Conservation (phyloP, 2,113 vertebrate genomes). For the Chitala chitala region DNA sequence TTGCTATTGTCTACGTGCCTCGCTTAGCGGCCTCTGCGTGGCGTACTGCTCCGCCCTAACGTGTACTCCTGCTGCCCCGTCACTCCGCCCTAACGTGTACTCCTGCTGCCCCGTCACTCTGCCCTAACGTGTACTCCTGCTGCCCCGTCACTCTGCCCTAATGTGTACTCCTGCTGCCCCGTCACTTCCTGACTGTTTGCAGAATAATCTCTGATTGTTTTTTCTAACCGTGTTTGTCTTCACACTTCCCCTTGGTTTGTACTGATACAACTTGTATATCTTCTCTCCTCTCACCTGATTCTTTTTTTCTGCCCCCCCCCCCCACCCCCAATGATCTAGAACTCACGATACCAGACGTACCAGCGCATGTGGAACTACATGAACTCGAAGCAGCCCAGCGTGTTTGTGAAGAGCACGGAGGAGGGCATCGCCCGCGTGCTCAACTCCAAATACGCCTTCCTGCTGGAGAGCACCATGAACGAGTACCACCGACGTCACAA, state of each 20-base stretch:
- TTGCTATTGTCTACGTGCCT: conserved; percentile 2
- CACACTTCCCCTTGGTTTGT: background rate
- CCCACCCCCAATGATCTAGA: conserved; percentile 50
- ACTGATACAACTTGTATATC: background rate
- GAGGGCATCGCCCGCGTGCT: conserved; percentile 83
- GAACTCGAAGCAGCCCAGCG: conserved; percentile 84
- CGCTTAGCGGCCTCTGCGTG: background rate
- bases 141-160: background rate
- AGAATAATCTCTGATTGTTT: background rate
- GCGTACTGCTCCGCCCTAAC: too few species aligned
- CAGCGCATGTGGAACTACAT: conserved; percentile 95
- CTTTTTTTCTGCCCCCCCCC: background rate
- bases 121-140: too few species aligned
- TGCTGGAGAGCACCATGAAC: conserved; percentile 88
- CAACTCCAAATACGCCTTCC: conserved; percentile 84
- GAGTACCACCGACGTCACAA: conserved; percentile 84
- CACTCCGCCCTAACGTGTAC: too few species aligned
- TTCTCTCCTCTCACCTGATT: background rate
- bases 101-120: too few species aligned
- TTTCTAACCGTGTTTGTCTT: background rate
- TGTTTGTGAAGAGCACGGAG: conserved; percentile 86
- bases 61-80: too few species aligned
- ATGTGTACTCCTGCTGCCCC: background rate
- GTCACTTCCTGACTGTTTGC: background rate
- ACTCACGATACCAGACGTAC: conserved; percentile 83